phyloP scores from a whole-genome alignment of 2,113 vertebrate species.

The Oryzias javanicus region DNA sequence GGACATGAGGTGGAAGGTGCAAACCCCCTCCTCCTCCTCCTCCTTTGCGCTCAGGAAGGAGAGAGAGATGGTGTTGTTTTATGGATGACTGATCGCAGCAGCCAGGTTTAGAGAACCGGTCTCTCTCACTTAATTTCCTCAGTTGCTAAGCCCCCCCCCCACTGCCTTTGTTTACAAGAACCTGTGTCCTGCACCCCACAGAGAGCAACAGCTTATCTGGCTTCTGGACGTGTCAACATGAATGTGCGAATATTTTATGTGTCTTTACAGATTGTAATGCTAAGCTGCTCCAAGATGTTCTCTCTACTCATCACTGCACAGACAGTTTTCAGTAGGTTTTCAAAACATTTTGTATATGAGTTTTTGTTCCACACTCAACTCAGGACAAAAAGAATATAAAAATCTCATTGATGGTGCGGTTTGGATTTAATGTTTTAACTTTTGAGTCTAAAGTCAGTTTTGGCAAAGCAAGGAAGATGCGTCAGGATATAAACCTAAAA shows the following conservation, averaged over 20 bases:
- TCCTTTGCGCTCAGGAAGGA: not conserved
- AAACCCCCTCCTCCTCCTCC: not conserved
- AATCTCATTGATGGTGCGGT: too few relatives aligned
- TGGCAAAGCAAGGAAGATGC: too few relatives aligned
- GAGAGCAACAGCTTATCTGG: constrained; percentile 34
- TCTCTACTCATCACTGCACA: too few relatives aligned
- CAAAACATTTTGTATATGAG: too few relatives aligned
- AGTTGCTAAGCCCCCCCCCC: constrained; percentile 22
- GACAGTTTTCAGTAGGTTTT: too few relatives aligned
- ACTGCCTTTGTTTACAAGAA: constrained; percentile 6
- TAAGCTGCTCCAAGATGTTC: not conserved
- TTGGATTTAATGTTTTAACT: too few relatives aligned
- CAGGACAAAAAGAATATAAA: too few relatives aligned
- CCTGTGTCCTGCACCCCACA: constrained; percentile 29
- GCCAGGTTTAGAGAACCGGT: constrained; percentile 56
- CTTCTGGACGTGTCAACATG: constrained; percentile 7
- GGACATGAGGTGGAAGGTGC: constrained; percentile 27
- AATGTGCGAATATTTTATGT: not conserved
- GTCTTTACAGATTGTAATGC: not conserved
- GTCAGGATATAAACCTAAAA: too few relatives aligned
- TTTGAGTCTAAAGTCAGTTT: too few relatives aligned
- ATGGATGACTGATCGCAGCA: constrained; percentile 59
- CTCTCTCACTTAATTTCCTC: constrained; percentile 49
- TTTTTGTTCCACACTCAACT: too few relatives aligned
- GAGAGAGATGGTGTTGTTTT: constrained; percentile 34